A percentile compares a stretch with the other conserved stretches of the same genome.
Evolutionary conservation across 2,797 vertebrate genomes (phyloP).

Genomic region (Carduelis carduelis): DNA sequence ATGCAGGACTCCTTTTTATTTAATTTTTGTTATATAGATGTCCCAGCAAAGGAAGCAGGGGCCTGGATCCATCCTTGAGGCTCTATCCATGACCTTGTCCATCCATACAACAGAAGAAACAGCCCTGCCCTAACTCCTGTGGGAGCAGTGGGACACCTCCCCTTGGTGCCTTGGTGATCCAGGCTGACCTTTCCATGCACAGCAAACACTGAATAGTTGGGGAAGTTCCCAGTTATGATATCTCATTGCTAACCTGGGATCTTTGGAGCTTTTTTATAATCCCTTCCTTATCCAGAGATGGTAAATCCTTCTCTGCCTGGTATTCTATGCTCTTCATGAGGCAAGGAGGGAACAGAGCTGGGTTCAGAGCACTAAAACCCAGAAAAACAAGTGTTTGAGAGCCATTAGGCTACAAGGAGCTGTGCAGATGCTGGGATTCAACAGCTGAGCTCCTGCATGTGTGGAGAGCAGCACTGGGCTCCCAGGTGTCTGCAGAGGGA

Average conservation of each 20-base stretch:
- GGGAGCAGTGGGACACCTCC: neutral
- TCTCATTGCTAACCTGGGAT: neutral
- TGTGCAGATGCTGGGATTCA: neutral
- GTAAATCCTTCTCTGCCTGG: neutral
- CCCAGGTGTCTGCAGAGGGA: neutral
- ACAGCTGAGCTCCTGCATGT: neutral
- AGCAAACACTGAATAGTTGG: neutral
- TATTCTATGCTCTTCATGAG: neutral
- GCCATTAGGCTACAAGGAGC: neutral
- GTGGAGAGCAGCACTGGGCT: neutral
- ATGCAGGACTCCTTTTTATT: neutral
- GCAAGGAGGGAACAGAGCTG: neutral
- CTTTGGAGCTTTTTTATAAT: neutral
- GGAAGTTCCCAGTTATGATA: accelerated
- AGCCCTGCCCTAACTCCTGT: neutral
- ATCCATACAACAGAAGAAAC: neutral
- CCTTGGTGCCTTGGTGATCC: neutral
- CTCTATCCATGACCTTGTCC: accelerated
- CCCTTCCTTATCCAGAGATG: neutral
- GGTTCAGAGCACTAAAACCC: neutral
- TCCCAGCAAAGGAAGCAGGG: neutral
- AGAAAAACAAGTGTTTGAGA: neutral
- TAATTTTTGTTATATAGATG: neutral
- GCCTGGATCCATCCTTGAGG: neutral
- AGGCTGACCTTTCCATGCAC: neutral